Conservation (phyloP, 2,888 invertebrate species). For the Microctonus hyperodae region DNA sequence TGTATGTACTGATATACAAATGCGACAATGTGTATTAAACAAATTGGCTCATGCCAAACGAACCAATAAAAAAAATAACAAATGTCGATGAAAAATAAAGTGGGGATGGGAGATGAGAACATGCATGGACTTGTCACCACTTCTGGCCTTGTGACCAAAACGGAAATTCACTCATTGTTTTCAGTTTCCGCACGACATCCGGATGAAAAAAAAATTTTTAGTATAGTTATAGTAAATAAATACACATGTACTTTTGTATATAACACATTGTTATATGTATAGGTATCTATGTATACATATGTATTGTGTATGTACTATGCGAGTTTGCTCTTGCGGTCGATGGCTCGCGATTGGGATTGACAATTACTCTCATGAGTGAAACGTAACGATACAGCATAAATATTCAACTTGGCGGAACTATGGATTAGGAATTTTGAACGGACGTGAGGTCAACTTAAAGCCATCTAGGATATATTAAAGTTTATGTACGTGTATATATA, state of each 20-base stretch:
- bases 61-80: neutral
- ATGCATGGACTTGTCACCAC: constrained; percentile 26
- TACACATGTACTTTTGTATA: no score
- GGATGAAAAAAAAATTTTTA: constrained; percentile 52
- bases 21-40: neutral
- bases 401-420: no score
- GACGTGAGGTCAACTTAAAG: constrained; percentile 31
- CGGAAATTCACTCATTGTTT: constrained; percentile 59
- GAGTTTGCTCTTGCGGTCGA: neutral
- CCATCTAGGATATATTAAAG: neutral
- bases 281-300: neutral
- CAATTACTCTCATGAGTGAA: constrained; percentile 23
- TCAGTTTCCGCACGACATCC: constrained; percentile 59
- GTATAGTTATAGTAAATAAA: no score
- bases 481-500: no score
- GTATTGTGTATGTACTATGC: no score
- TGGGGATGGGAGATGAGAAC: constrained; percentile 25
- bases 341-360: neutral
- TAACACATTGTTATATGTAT: no score
- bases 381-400: constrained; percentile 44
- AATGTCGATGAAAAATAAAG: constrained; percentile 12
- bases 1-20: no score
- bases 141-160: constrained; percentile 57
- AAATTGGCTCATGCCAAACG: neutral
- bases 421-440: constrained; percentile 58